These are phyloP conservation scores for Conus betulinus DNA, from an alignment of 1,140 invertebrate species.

Conservation along the genomic window DNA sequence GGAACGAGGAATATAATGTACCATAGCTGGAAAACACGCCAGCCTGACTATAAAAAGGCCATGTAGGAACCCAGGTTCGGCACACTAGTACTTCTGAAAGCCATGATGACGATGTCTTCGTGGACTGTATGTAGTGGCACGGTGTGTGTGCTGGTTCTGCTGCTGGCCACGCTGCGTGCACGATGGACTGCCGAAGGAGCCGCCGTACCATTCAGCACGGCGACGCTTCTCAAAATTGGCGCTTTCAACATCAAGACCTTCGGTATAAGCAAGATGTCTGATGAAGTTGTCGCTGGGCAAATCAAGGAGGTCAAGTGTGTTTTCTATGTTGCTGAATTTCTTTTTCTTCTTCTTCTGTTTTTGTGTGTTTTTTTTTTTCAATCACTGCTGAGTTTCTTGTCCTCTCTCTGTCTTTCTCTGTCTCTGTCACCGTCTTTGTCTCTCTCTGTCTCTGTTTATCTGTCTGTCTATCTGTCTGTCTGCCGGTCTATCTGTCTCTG, in stretches of 20 bases:
- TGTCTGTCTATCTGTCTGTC: neutral
- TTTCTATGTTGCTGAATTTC: neutral
- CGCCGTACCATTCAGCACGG: neutral
- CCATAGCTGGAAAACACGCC: too few relatives aligned
- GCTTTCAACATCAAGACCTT: conserved; percentile 30
- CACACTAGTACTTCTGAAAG: too few relatives aligned
- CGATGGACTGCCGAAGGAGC: neutral
- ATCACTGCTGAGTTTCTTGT: neutral
- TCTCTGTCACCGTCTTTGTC: neutral
- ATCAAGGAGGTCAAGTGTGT: neutral
- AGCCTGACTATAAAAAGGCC: too few relatives aligned
- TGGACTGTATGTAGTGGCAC: neutral
- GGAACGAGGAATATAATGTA: too few relatives aligned
- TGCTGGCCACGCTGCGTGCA: neutral
- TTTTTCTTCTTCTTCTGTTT: neutral
- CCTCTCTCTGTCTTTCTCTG: neutral
- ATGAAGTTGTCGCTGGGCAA: neutral
- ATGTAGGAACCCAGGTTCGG: too few relatives aligned
- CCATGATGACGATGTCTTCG: too few relatives aligned
- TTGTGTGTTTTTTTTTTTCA: neutral
- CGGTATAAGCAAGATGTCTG: neutral
- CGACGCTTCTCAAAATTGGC: neutral
- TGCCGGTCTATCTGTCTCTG: neutral
- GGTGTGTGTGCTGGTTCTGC: neutral
- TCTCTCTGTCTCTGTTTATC: neutral